Evolutionary conservation across 2,888 invertebrate species (phyloP).

Genomic region (Invenusta paracnida): DNA sequence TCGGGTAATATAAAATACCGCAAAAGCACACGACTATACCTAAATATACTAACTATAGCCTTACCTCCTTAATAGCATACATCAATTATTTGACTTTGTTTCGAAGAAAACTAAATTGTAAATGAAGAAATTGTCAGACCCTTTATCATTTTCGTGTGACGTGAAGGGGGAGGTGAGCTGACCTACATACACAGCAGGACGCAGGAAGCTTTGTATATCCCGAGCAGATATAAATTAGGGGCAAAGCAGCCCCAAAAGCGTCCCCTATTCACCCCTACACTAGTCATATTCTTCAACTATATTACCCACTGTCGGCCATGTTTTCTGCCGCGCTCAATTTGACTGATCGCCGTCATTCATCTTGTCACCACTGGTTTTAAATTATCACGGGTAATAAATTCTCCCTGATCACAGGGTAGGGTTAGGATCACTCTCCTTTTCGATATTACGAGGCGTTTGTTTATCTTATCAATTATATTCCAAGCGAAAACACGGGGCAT

Average conservation of each 20-base stretch:
- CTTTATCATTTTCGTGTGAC: not conserved
- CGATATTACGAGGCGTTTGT: not conserved
- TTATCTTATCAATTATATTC: constrained; percentile 6
- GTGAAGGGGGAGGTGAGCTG: not conserved
- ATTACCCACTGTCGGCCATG: not conserved
- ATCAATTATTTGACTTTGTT: not conserved
- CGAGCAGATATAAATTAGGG: not conserved
- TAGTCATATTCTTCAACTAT: no score
- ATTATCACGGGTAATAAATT: constrained; percentile 22
- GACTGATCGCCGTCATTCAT: not conserved
- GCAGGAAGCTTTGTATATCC: not conserved
- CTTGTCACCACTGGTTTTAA: constrained; percentile 17
- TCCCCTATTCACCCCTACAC: no score
- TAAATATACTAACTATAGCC: not conserved
- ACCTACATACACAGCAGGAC: not conserved
- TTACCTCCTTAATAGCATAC: no score
- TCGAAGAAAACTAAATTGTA: not conserved
- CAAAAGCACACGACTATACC: not conserved
- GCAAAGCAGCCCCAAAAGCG: not conserved
- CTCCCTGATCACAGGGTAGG: not conserved
- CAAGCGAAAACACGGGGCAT: not conserved
- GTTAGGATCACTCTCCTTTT: not conserved
- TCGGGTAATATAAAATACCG: not conserved
- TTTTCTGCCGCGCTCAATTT: not conserved
- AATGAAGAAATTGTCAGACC: not conserved